Evolutionary conservation across 2,888 invertebrate species (phyloP).

Genomic region (Ganaspis brasiliensis): DNA sequence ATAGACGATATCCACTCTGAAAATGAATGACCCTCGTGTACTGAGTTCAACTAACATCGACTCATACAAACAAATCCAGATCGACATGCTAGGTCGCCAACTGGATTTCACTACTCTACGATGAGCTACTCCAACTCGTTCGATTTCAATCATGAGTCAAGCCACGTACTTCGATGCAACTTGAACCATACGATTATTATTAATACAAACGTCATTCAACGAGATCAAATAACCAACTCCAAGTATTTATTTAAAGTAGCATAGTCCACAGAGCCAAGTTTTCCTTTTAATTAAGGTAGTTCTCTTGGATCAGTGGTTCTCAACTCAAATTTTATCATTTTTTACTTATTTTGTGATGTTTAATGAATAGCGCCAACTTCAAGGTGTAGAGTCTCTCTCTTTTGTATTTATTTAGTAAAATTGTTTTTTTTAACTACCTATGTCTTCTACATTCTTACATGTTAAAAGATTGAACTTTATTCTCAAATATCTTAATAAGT

Average conservation of each 20-base stretch:
- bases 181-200: conserved; percentile 20
- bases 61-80: conserved; percentile 28
- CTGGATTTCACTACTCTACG: conserved; percentile 6
- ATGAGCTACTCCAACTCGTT: conserved; percentile 25
- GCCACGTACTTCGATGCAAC: conserved; percentile 7
- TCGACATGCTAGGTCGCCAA: neutral
- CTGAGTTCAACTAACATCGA: conserved; percentile 14
- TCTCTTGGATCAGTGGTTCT: too few species aligned
- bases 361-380: too few species aligned
- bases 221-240: neutral
- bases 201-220: conserved; percentile 14
- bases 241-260: neutral
- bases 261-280: too few species aligned
- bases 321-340: too few species aligned
- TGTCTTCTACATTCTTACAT: too few species aligned
- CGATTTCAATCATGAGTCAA: conserved; percentile 6
- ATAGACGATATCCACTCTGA: conserved; percentile 37
- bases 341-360: too few species aligned
- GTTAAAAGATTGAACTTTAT: too few species aligned
- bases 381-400: too few species aligned
- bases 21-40: conserved; percentile 39
- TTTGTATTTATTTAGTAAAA: too few species aligned
- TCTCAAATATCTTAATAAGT: too few species aligned
- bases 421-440: too few species aligned
- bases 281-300: too few species aligned